phyloP scores from a whole-genome alignment of 2,113 vertebrate genomes.

The Tringa solitaria region DNA sequence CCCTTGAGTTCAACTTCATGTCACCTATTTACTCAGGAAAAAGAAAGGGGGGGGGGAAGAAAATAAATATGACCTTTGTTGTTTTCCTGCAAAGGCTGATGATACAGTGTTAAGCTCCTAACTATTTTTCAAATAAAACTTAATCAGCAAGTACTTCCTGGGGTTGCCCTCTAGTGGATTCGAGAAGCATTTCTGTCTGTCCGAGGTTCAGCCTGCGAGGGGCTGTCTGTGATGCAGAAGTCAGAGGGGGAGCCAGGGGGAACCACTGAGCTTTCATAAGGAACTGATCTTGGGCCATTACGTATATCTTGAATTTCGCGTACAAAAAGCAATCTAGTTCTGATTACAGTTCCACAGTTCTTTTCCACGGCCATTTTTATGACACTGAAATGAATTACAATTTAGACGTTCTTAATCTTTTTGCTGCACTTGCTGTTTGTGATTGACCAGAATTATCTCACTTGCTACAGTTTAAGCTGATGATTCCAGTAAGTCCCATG shows the following conservation, averaged over 20 bases:
- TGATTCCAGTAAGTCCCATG: neutral
- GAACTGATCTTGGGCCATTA: neutral
- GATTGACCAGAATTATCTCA: fast-evolving
- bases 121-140: neutral
- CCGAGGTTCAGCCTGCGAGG: too few species aligned
- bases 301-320: neutral
- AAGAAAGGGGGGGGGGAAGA: fast-evolving
- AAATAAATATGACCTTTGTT: neutral
- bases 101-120: neutral
- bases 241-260: neutral
- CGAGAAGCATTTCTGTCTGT: neutral
- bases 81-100: neutral
- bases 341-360: neutral
- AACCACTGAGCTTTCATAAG: neutral
- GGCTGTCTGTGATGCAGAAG: too few species aligned
- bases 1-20: neutral
- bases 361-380: neutral
- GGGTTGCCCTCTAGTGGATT: conserved; percentile 51
- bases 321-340: neutral
- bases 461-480: neutral
- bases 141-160: neutral
- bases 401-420: neutral
- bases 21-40: neutral
- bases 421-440: neutral
- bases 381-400: neutral